These are phyloP conservation scores for Cinclus mexicanus DNA, from an alignment of 2,113 vertebrate species.

Conservation along the genomic window DNA sequence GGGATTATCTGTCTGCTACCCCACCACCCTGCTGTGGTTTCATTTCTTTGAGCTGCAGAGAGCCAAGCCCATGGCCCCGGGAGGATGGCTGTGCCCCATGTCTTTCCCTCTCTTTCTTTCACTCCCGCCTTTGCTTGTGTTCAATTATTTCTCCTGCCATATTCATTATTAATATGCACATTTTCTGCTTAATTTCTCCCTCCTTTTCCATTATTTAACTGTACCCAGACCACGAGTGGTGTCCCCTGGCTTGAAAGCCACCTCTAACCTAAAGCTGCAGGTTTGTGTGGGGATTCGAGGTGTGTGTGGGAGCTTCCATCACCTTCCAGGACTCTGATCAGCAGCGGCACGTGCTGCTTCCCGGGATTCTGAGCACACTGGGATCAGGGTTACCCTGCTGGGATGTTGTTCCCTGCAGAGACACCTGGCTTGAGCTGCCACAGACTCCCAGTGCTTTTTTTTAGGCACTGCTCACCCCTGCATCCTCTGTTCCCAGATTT, in stretches of 20 bases:
- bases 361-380: rapidly evolving
- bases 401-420: not conserved
- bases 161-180: not conserved
- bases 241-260: not conserved
- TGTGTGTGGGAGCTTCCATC: not conserved
- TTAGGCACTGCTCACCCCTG: not conserved
- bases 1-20: not conserved
- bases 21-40: not conserved
- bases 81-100: not conserved
- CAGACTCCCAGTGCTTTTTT: too few species aligned
- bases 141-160: not conserved
- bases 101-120: not conserved
- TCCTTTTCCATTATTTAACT: not conserved
- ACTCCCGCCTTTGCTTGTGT: not conserved
- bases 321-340: not conserved
- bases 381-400: rapidly evolving
- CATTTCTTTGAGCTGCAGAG: not conserved
- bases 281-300: not conserved
- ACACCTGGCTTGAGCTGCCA: not conserved
- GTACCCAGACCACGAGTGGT: rapidly evolving
- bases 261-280: not conserved
- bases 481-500: not conserved
- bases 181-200: not conserved
- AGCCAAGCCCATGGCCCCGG: not conserved
- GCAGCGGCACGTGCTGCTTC: rapidly evolving